Percentiles rank a stretch among this genome's conserved stretches.
These are phyloP conservation scores for Petrolisthes cinctipes DNA, from an alignment of 2,888 invertebrate species.

Conservation along the genomic window DNA sequence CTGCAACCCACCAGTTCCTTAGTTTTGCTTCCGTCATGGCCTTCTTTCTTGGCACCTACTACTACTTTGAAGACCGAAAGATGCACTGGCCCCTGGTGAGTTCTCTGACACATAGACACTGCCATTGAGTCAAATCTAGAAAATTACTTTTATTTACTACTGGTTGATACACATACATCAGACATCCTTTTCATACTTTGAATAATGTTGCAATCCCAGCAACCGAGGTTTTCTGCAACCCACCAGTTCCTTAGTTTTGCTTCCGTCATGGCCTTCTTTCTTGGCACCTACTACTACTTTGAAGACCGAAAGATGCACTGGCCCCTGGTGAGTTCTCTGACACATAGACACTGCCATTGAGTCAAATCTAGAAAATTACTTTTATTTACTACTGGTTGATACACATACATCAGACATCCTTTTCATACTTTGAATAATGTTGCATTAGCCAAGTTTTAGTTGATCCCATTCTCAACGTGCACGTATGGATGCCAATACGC, in stretches of 20 bases:
- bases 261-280: slow-evolving; percentile 32
- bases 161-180: too few relatives aligned
- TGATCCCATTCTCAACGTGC: too few relatives aligned
- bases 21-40: slow-evolving; percentile 44
- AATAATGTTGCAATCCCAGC: too few relatives aligned
- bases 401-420: too few relatives aligned
- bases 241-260: slow-evolving; percentile 31
- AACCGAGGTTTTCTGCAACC: slow-evolving; percentile 15
- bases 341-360: background rate
- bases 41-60: slow-evolving; percentile 10
- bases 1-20: background rate
- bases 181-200: too few relatives aligned
- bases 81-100: slow-evolving; percentile 49
- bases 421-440: too few relatives aligned
- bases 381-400: background rate
- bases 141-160: background rate
- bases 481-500: too few relatives aligned
- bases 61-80: slow-evolving; percentile 33
- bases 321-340: slow-evolving; percentile 37
- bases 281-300: slow-evolving; percentile 18
- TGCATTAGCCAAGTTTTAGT: too few relatives aligned
- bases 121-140: background rate
- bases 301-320: slow-evolving; percentile 42
- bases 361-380: background rate
- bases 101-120: background rate